A percentile compares a stretch with the other conserved stretches of the same genome.
phyloP scores from a whole-genome alignment of 2,888 invertebrate genomes.

The Apodemia duryi region DNA sequence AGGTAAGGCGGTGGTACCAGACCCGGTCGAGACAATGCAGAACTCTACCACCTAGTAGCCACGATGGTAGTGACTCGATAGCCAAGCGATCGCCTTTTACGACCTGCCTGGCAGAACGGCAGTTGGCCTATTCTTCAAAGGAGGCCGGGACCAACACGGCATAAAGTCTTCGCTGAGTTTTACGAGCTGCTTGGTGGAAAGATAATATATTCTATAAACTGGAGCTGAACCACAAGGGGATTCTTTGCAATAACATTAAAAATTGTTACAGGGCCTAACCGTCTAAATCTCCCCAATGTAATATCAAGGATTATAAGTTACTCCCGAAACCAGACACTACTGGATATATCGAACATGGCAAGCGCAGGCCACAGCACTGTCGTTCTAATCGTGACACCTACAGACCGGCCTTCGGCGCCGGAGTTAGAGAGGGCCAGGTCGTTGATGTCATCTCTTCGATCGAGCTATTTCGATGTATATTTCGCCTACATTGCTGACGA shows the following conservation, averaged over 20 bases:
- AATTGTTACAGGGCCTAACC: conserved; percentile 72
- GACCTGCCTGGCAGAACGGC: no score
- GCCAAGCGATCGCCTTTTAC: no score
- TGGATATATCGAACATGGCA: conserved; percentile 47
- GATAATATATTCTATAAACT: background rate
- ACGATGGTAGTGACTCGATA: no score
- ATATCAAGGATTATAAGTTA: conserved; percentile 67
- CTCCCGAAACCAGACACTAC: conserved; percentile 62
- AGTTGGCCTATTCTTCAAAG: no score
- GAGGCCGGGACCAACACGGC: no score
- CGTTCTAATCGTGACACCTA: conserved; percentile 74
- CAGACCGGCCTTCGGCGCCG: conserved; percentile 58
- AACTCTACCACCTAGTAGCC: no score
- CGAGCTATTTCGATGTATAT: conserved; percentile 72
- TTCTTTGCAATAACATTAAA: background rate
- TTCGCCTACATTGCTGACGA: conserved; percentile 74
- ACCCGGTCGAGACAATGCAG: no score
- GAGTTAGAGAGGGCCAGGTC: conserved; percentile 60
- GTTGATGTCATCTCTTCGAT: conserved; percentile 64
- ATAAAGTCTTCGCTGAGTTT: no score
- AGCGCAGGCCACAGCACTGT: conserved; percentile 69
- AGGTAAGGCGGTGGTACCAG: no score
- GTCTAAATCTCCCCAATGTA: conserved; percentile 68
- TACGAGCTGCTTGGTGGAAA: no score
- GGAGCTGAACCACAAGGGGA: no score